A percentile compares a stretch with the other conserved stretches of the same genome.
These are phyloP conservation scores for Cryptoblepharus egeriae DNA, from an alignment of 2,797 vertebrate genomes.

Conservation along the genomic window DNA sequence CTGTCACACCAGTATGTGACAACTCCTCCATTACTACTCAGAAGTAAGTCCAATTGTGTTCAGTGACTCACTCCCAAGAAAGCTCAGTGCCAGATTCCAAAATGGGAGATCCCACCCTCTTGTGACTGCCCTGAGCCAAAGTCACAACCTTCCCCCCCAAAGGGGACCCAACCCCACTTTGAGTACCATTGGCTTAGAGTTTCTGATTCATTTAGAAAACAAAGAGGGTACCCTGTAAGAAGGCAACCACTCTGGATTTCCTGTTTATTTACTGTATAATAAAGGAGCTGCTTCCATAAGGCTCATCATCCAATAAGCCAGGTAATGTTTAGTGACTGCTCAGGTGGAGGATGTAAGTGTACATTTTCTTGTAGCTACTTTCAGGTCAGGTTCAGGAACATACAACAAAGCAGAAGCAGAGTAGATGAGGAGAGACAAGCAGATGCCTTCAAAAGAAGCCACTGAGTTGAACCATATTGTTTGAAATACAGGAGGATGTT, in stretches of 20 bases:
- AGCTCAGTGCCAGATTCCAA: too few relatives aligned
- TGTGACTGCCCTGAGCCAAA: too few relatives aligned
- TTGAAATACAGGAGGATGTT: neutral
- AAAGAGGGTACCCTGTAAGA: neutral
- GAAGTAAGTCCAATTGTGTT: too few relatives aligned
- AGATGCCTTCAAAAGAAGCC: neutral
- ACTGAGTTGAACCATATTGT: neutral
- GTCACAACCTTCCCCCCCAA: too few relatives aligned
- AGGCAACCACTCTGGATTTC: neutral
- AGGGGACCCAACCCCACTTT: too few relatives aligned
- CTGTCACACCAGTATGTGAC: too few relatives aligned
- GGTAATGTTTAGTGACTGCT: constrained; percentile 12
- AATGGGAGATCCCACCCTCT: too few relatives aligned
- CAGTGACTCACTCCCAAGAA: too few relatives aligned
- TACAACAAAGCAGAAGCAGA: neutral
- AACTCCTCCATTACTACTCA: too few relatives aligned
- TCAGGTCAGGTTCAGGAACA: neutral
- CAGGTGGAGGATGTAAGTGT: constrained; percentile 14
- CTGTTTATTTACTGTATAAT: constrained; percentile 4
- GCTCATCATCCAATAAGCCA: neutral
- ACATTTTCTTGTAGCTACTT: neutral
- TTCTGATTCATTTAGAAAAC: neutral
- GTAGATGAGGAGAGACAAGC: neutral
- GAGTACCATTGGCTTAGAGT: too few relatives aligned
- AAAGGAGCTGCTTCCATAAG: constrained; percentile 6